phyloP scores from a whole-genome alignment of 2,888 invertebrate genomes.

The Anthophora plumipes region DNA sequence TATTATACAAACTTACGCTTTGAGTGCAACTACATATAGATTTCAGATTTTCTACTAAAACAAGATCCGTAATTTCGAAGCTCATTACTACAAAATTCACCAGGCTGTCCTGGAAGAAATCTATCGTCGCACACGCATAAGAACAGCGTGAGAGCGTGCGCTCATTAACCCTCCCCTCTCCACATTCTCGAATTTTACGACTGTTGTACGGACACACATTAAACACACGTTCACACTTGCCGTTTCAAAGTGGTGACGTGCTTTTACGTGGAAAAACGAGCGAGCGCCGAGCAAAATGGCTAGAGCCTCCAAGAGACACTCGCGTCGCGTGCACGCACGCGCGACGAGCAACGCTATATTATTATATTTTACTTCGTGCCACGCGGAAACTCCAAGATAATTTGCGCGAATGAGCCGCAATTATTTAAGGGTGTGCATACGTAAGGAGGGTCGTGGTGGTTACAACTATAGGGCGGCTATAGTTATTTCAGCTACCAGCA shows the following conservation, averaged over 20 bases:
- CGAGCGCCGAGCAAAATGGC: slow-evolving; percentile 17
- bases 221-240: slow-evolving; percentile 63
- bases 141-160: slow-evolving; percentile 26
- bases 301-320: slow-evolving; percentile 61
- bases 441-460: slow-evolving; percentile 73
- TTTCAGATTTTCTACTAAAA: too few relatives aligned
- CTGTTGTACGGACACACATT: slow-evolving; percentile 39
- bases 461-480: slow-evolving; percentile 22
- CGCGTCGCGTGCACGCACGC: slow-evolving; percentile 56
- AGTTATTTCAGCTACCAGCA: slow-evolving; percentile 38
- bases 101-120: background rate
- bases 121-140: background rate
- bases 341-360: slow-evolving; percentile 66
- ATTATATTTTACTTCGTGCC: slow-evolving; percentile 79
- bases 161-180: slow-evolving; percentile 41
- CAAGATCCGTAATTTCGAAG: background rate
- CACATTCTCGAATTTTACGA: slow-evolving; percentile 29
- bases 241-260: slow-evolving; percentile 43
- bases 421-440: slow-evolving; percentile 82
- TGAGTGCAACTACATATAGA: too few relatives aligned
- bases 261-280: slow-evolving; percentile 67
- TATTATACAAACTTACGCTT: background rate
- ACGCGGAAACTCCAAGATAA: slow-evolving; percentile 80
- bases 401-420: slow-evolving; percentile 81
- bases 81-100: background rate